A percentile compares a stretch with the other conserved stretches of the same genome.
Evolutionary conservation across 2,797 vertebrate genomes (phyloP).

Genomic region (Lithobates pipiens): DNA sequence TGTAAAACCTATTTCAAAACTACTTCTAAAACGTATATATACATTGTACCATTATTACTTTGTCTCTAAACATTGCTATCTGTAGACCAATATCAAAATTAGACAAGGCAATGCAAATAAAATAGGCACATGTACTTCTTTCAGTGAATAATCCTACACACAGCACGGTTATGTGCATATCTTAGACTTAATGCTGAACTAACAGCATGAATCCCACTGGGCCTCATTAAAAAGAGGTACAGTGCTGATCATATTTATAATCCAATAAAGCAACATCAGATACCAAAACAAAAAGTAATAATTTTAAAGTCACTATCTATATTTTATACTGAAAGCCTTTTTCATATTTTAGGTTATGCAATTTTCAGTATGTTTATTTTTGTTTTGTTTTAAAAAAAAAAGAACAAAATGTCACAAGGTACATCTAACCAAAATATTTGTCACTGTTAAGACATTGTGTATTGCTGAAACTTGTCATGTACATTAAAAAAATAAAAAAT

Average conservation of each 20-base stretch:
- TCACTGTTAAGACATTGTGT: neutral
- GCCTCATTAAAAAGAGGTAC: neutral
- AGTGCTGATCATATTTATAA: conserved; percentile 1
- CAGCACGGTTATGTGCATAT: neutral
- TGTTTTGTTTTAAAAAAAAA: neutral
- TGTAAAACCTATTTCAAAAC: too few species aligned
- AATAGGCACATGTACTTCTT: neutral
- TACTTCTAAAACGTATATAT: too few species aligned
- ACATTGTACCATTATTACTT: too few species aligned
- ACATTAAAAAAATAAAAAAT: too few species aligned
- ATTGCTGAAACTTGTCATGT: neutral
- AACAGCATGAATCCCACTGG: conserved; percentile 4
- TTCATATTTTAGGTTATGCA: neutral
- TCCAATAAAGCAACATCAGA: neutral
- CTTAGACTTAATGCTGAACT: conserved; percentile 4
- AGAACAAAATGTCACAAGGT: neutral
- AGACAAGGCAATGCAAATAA: neutral
- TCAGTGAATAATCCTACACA: neutral
- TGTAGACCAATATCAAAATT: too few species aligned
- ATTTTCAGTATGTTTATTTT: neutral
- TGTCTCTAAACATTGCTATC: too few species aligned
- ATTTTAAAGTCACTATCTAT: neutral
- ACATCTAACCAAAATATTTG: neutral
- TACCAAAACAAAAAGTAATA: neutral
- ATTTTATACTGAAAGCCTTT: neutral